Evolutionary conservation across 2,113 vertebrate genomes (phyloP), one percentile per base, ranked within the genome.

Genomic region (Platanista minor): DNA sequence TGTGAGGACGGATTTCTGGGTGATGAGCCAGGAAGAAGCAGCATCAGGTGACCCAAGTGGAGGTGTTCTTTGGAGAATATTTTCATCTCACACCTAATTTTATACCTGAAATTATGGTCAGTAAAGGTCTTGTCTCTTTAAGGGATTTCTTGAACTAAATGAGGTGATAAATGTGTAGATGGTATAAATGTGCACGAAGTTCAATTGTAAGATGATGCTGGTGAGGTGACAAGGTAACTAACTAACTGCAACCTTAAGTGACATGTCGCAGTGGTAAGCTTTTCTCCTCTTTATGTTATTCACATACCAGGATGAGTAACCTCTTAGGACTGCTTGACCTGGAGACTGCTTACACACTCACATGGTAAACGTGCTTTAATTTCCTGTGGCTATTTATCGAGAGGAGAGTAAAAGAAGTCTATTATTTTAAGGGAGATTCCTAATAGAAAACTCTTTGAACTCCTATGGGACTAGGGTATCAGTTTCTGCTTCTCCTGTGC

Each of bases 331-430:
- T 72, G 1, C 21, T 46, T 23, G 41, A 61, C 31, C 39, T 80
- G 1, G 31, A 6, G 20, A 52, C 49, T 52, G 49, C 49, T 52
- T 5, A 52, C 15, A 52, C 31, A 20, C 33, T 25, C 33, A 20
- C 33, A 6, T 25, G 43, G 41, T 52, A 77, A 52, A 5, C 8
- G 14, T 46, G 61, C 29, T 94, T 93, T 36, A 41, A 49, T 75
- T 72, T 91, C 31, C 33, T 97, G 6, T 86, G 95, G 88, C 27
- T 78, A n/a, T 46, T 92, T 95, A 54, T 54, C 29, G 69, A 75
- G 31, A 49, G 90, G 27, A 57, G 8, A 20, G 64, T 84, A 52
- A 39, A 6, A 14, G 2, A 52, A 52, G 15, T 18, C 52, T 49
- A 18, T 74, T 46, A 75, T 84, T 69, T 57, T 66, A 46, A 87